A percentile compares a stretch with the other conserved stretches of the same genome.
Evolutionary conservation across 2,888 invertebrate genomes (phyloP).

Genomic region (Melipona bicolor): DNA sequence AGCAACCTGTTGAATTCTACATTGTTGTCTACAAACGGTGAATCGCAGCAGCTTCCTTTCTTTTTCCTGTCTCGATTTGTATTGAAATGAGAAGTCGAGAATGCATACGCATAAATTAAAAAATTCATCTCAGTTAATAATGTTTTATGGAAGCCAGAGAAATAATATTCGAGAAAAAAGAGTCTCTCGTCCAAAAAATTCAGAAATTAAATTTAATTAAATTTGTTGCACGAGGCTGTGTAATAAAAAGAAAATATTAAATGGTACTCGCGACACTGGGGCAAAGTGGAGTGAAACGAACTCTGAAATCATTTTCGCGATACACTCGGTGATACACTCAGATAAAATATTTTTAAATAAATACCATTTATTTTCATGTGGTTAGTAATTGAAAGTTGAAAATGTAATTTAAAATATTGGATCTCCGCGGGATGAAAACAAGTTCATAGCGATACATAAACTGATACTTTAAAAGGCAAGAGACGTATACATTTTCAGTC

Average conservation of each 20-base stretch:
- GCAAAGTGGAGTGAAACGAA: too few relatives aligned
- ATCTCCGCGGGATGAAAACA: neutral
- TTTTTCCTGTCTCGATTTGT: too few relatives aligned
- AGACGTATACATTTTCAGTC: neutral
- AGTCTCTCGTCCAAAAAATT: too few relatives aligned
- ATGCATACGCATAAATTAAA: neutral
- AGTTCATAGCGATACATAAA: neutral
- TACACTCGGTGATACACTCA: too few relatives aligned
- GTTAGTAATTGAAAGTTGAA: neutral
- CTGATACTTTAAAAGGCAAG: neutral
- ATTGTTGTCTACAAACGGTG: conserved; percentile 2
- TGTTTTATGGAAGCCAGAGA: too few relatives aligned
- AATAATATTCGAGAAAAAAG: too few relatives aligned
- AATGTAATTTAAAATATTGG: neutral
- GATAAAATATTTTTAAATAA: neutral
- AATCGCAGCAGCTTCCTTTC: neutral
- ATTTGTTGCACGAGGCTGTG: too few relatives aligned
- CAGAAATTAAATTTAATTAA: too few relatives aligned
- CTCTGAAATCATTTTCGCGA: too few relatives aligned
- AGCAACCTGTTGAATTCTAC: neutral
- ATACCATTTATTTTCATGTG: neutral
- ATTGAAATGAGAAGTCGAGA: neutral
- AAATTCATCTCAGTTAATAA: too few relatives aligned
- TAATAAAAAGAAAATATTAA: too few relatives aligned
- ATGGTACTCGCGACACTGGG: too few relatives aligned